Conservation (phyloP, 2,797 vertebrate species). For the Huso huso region DNA sequence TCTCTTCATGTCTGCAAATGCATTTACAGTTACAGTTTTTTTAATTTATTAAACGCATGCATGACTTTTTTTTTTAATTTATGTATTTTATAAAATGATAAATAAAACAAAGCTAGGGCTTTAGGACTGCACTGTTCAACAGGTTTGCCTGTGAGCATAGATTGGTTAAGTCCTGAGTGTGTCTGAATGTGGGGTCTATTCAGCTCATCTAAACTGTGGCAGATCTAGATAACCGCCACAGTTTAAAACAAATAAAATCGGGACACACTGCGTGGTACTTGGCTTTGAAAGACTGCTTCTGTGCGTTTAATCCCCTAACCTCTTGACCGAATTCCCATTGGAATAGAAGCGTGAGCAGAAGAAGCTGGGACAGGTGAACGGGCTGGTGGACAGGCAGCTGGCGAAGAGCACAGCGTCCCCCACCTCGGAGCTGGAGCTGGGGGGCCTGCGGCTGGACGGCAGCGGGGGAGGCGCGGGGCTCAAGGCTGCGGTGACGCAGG, state of each 20-base stretch:
- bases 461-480: slow-evolving; percentile 44
- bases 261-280: background rate
- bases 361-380: slow-evolving; percentile 85
- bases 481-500: slow-evolving; percentile 76
- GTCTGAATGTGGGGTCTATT: too few species aligned
- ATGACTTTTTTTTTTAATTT: background rate
- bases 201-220: too few species aligned
- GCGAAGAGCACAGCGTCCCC: slow-evolving; percentile 79
- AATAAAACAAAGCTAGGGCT: background rate
- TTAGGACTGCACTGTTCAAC: background rate
- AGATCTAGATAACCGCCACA: too few species aligned
- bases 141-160: too few species aligned
- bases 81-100: background rate
- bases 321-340: slow-evolving; percentile 17
- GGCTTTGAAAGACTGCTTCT: slow-evolving; percentile 15
- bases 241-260: too few species aligned
- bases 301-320: background rate
- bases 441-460: slow-evolving; percentile 52
- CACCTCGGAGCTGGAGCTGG: slow-evolving; percentile 77
- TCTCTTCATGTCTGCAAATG: too few species aligned
- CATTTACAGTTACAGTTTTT: background rate
- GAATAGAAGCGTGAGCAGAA: slow-evolving; percentile 90
- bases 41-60: too few species aligned
- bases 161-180: too few species aligned
- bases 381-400: slow-evolving; percentile 71